Evolutionary conservation across 2,113 vertebrate species (phyloP), one percentile per base, ranked within the genome.

Genomic region (Amblyornis subalaris): DNA sequence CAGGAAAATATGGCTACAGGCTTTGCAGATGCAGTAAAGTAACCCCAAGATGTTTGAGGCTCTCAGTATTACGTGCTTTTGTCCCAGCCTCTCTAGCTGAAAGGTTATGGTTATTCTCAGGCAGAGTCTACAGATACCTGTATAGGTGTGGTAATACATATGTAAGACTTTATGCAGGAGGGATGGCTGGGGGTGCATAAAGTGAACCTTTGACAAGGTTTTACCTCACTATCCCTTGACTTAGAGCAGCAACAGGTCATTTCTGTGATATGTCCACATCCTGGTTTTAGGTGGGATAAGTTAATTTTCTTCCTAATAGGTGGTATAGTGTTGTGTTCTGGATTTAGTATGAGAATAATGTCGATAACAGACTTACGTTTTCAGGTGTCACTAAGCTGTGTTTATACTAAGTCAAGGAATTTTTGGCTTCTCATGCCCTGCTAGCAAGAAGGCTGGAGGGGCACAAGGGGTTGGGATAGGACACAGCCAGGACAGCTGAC

Each of bases 101-200:
- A 87, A 50, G 26, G 6, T 36, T 36, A 9, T 19, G 51, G 7
- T 33, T 57, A 19, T 38, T 71, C 8, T 71, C 47, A 67, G n/a
- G 47, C 44, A 86, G 53, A 9, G 10, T 88, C 36, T 58, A 36
- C 24, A 40, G 51, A 24, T n/a, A 48, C 7, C 7, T 61, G 17
- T 36, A 4, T 31, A 36, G 38, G 7, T 57, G 24, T 1, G 0
- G 23, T 45, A 64, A 55, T 21, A 51, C 1, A 0, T 7, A 8
- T 36, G 20, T 45, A 50, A 69, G 66, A 23, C 33, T 60, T 75
- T 24, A 5, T 64, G 44, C 38, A 40, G 62, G 26, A 55, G 25
- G 5, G 8, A 5, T 58, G 48, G 29, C 53, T 60, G 35, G 13
- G 20, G 4, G 18, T 73, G 18, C 18, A 61, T 38, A 12, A 69